Percentiles rank a stretch among this genome's conserved stretches.
Evolutionary conservation across 2,797 vertebrate species (phyloP).

Genomic region (Acomys russatus): DNA sequence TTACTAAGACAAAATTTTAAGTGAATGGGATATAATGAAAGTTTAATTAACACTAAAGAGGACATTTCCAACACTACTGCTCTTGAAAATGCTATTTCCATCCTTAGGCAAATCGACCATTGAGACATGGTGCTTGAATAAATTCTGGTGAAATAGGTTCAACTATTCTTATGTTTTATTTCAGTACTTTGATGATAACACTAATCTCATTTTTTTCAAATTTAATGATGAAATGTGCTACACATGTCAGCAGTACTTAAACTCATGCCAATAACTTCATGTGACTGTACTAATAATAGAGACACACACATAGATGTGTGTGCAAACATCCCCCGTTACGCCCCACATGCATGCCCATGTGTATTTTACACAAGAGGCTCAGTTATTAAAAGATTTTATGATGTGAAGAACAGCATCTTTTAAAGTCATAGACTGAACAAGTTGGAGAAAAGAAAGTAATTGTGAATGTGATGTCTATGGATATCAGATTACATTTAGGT

Average conservation of each 20-base stretch:
- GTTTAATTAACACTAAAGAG: slow-evolving; percentile 36
- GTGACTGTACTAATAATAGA: not conserved
- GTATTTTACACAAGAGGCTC: not conserved
- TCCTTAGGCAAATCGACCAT: not conserved
- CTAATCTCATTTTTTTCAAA: not conserved
- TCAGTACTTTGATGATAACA: not conserved
- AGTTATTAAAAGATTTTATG: not conserved
- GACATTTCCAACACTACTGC: not conserved
- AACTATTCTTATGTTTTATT: not conserved
- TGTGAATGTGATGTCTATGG: not conserved
- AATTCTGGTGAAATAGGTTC: not conserved
- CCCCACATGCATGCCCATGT: not conserved
- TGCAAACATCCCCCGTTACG: not conserved
- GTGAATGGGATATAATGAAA: not conserved
- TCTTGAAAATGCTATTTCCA: not conserved
- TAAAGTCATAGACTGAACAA: slow-evolving; percentile 19
- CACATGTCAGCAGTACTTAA: not conserved
- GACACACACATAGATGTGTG: not conserved
- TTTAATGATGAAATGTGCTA: not conserved
- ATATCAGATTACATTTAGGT: not conserved
- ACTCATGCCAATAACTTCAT: slow-evolving; percentile 7
- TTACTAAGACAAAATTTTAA: not conserved
- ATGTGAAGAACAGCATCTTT: not conserved
- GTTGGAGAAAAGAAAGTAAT: not conserved
- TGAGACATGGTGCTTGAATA: not conserved